phyloP scores from a whole-genome alignment of 2,797 vertebrate species.

The Huso huso region DNA sequence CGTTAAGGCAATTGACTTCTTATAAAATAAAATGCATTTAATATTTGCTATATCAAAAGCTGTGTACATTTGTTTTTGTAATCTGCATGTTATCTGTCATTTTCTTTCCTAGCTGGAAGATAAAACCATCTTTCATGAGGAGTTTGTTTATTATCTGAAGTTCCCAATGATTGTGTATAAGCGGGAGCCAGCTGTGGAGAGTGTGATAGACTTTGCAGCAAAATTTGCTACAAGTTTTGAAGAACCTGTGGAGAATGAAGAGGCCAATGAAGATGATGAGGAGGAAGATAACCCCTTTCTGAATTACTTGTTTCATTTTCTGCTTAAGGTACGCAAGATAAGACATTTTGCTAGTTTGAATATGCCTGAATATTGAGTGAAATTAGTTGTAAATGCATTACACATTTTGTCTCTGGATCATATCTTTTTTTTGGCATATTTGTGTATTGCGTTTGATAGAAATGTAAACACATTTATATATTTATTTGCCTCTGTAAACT shows the following conservation, averaged over 20 bases:
- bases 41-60: too few species aligned
- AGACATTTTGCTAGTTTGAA: neutral
- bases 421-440: too few species aligned
- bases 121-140: slow-evolving; percentile 73
- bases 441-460: too few species aligned
- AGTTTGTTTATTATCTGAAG: slow-evolving; percentile 80
- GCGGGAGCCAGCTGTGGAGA: slow-evolving; percentile 79
- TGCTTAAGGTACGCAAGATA: slow-evolving; percentile 72
- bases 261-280: slow-evolving; percentile 36
- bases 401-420: too few species aligned
- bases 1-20: too few species aligned
- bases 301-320: slow-evolving; percentile 79
- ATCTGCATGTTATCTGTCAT: slow-evolving; percentile 9
- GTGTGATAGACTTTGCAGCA: slow-evolving; percentile 78
- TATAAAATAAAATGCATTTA: too few species aligned
- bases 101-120: slow-evolving; percentile 61
- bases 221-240: slow-evolving; percentile 81
- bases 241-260: slow-evolving; percentile 41
- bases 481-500: too few species aligned
- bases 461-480: too few species aligned
- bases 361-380: neutral
- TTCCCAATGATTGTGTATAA: slow-evolving; percentile 85
- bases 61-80: neutral
- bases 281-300: slow-evolving; percentile 68
- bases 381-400: neutral